Evolutionary conservation across 2,888 invertebrate genomes (phyloP).

Genomic region (Xiphydria camelus): DNA sequence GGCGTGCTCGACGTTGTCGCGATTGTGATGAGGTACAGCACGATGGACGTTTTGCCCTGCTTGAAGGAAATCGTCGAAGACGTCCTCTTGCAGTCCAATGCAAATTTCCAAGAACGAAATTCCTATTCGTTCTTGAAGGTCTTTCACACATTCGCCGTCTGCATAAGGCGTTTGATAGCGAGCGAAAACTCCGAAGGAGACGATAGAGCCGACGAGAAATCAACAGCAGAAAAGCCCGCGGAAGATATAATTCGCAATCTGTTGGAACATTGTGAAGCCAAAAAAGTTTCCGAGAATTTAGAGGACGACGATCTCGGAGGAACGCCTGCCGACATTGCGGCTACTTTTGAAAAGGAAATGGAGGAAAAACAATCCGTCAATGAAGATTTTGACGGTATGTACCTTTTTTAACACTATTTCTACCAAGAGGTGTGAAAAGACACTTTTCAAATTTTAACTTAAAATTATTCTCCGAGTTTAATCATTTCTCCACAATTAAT

Average conservation of each 20-base stretch:
- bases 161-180: slow-evolving; percentile 64
- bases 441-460: too few relatives aligned
- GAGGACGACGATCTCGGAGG: slow-evolving; percentile 46
- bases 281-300: slow-evolving; percentile 45
- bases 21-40: slow-evolving; percentile 73
- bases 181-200: too few relatives aligned
- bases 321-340: background rate
- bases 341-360: slow-evolving; percentile 22
- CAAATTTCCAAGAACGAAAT: slow-evolving; percentile 64
- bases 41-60: slow-evolving; percentile 66
- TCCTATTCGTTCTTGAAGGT: slow-evolving; percentile 69
- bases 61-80: slow-evolving; percentile 72
- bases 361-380: slow-evolving; percentile 37
- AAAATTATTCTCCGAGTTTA: too few relatives aligned
- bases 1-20: slow-evolving; percentile 73
- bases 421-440: too few relatives aligned
- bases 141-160: slow-evolving; percentile 70
- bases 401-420: too few relatives aligned
- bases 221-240: slow-evolving; percentile 15
- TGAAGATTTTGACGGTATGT: slow-evolving; percentile 19
- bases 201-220: slow-evolving; percentile 14
- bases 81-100: slow-evolving; percentile 67
- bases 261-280: slow-evolving; percentile 54
- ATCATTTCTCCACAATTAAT: too few relatives aligned
- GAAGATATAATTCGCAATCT: slow-evolving; percentile 53